These are phyloP conservation scores for Hartigia nigra DNA, from an alignment of 2,888 invertebrate genomes.

Conservation along the genomic window DNA sequence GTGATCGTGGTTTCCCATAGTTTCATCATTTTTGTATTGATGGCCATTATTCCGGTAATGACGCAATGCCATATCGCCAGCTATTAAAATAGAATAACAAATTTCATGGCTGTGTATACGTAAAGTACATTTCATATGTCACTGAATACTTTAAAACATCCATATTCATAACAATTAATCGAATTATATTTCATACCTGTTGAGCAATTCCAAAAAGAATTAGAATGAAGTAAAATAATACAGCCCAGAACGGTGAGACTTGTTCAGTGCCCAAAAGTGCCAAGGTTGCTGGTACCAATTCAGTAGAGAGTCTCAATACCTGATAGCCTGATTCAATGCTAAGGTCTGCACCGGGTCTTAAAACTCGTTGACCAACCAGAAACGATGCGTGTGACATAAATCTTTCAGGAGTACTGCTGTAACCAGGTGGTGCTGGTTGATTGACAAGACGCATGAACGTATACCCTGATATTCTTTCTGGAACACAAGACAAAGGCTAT, in stretches of 20 bases:
- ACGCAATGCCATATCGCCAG: conserved; percentile 93
- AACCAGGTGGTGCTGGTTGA: conserved; percentile 73
- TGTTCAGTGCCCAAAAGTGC: conserved; percentile 80
- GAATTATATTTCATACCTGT: conserved; percentile 67
- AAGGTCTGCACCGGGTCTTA: conserved; percentile 70
- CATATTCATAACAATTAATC: neutral
- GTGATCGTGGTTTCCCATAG: conserved; percentile 87
- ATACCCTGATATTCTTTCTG: conserved; percentile 79
- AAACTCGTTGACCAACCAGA: conserved; percentile 76
- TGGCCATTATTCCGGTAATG: conserved; percentile 84
- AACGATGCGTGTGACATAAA: conserved; percentile 80
- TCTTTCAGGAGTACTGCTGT: conserved; percentile 73
- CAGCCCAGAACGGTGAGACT: conserved; percentile 89
- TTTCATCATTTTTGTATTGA: conserved; percentile 78
- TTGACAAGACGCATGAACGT: conserved; percentile 76
- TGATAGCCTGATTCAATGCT: conserved; percentile 82
- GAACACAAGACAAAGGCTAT: conserved; percentile 39
- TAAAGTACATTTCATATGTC: neutral
- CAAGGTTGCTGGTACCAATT: conserved; percentile 88
- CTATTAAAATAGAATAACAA: conserved; percentile 52
- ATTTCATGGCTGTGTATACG: neutral
- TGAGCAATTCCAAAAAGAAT: conserved; percentile 90
- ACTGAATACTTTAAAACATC: neutral
- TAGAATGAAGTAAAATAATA: conserved; percentile 85
- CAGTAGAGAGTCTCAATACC: conserved; percentile 86